A percentile compares a stretch with the other conserved stretches of the same genome.
These are phyloP conservation scores for Anticlea derivata DNA, from an alignment of 2,888 invertebrate genomes.

Conservation along the genomic window DNA sequence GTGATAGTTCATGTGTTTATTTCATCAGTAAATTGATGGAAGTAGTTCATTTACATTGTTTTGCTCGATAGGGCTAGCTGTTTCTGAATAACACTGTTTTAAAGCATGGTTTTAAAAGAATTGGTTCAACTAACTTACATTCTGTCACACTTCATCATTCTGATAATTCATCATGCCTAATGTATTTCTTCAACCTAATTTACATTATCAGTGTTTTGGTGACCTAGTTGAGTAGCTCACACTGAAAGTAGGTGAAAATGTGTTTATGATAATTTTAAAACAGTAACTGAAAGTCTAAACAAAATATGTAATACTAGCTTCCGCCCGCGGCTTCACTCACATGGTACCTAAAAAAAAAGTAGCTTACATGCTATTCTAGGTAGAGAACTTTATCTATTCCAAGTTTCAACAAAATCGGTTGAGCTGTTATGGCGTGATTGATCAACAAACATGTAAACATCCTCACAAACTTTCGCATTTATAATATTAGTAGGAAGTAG, in stretches of 20 bases:
- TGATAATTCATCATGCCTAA: constrained; percentile 2
- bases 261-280: background rate
- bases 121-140: background rate
- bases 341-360: too few relatives aligned
- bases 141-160: background rate
- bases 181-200: constrained; percentile 15
- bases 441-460: too few relatives aligned
- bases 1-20: constrained; percentile 19
- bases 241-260: background rate
- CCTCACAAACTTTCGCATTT: too few relatives aligned
- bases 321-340: too few relatives aligned
- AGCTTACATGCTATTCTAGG: too few relatives aligned
- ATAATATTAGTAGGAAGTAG: too few relatives aligned
- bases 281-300: background rate
- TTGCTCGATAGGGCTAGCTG: constrained; percentile 16
- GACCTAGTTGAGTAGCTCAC: constrained; percentile 26
- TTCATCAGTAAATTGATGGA: constrained; percentile 20
- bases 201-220: constrained; percentile 26
- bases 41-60: constrained; percentile 12
- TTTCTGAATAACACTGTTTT: constrained; percentile 5
- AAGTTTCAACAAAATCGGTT: too few relatives aligned
- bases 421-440: too few relatives aligned
- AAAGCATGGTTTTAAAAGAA: background rate
- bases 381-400: too few relatives aligned
- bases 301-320: too few relatives aligned